Evolutionary conservation across 2,888 invertebrate genomes (phyloP).

Genomic region (Chaitophorus viminalis): DNA sequence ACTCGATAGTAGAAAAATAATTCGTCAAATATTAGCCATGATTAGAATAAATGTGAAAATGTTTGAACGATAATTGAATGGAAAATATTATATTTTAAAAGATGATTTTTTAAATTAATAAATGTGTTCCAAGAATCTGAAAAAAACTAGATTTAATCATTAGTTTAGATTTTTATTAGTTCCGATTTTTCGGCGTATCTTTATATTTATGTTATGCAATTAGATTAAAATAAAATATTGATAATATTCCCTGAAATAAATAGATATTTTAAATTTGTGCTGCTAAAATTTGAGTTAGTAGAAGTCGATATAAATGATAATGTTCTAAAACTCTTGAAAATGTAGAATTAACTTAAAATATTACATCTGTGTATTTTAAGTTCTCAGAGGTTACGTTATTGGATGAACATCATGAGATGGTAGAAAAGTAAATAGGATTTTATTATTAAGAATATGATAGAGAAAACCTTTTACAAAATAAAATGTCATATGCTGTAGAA

Average conservation of each 20-base stretch:
- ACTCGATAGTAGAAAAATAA: neutral
- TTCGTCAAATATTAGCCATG: neutral
- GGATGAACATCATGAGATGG: neutral
- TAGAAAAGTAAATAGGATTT: neutral
- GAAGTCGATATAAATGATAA: neutral
- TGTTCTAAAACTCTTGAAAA: neutral
- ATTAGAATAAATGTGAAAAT: neutral
- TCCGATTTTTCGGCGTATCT: too few species aligned
- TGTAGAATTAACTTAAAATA: neutral
- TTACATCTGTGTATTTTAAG: neutral
- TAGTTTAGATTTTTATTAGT: too few species aligned
- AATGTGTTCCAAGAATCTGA: neutral
- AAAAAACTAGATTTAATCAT: too few species aligned
- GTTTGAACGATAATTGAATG: neutral
- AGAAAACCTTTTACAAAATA: slow-evolving; percentile 11
- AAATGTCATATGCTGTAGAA: neutral
- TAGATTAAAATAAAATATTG: neutral
- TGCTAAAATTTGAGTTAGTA: neutral
- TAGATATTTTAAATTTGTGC: neutral
- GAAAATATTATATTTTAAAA: neutral
- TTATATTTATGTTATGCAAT: neutral
- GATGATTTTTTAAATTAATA: neutral
- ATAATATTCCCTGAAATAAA: neutral
- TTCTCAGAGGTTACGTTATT: neutral
- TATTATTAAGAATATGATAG: neutral